These are phyloP conservation scores for Albula goreensis DNA, from an alignment of 2,113 vertebrate genomes.

Conservation along the genomic window DNA sequence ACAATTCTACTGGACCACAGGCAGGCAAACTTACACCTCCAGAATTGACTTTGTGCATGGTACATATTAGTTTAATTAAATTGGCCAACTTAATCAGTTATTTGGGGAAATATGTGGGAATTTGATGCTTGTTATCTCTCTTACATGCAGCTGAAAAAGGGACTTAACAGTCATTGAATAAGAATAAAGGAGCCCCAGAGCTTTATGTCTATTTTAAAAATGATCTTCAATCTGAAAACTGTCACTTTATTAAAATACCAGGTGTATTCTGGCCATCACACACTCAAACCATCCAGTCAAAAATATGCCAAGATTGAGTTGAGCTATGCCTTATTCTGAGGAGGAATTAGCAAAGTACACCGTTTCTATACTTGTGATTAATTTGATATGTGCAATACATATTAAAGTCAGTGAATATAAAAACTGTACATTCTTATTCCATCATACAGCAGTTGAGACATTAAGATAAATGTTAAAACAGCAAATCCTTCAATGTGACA, in stretches of 20 bases:
- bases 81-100: constrained; percentile 9
- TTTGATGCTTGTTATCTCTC: background rate
- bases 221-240: background rate
- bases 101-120: background rate
- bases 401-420: background rate
- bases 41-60: constrained; percentile 13
- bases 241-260: background rate
- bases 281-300: background rate
- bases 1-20: constrained; percentile 20
- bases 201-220: background rate
- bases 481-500: background rate
- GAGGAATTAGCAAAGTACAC: background rate
- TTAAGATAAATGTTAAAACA: background rate
- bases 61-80: constrained; percentile 12
- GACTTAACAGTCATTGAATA: background rate
- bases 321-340: background rate
- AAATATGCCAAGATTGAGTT: background rate
- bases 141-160: background rate
- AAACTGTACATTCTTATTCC: background rate
- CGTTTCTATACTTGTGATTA: background rate
- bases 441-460: background rate
- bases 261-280: background rate
- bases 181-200: background rate
- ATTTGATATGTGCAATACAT: background rate
- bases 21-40: constrained; percentile 10